phyloP scores from a whole-genome alignment of 2,797 vertebrate species.

The Fringilla coelebs region DNA sequence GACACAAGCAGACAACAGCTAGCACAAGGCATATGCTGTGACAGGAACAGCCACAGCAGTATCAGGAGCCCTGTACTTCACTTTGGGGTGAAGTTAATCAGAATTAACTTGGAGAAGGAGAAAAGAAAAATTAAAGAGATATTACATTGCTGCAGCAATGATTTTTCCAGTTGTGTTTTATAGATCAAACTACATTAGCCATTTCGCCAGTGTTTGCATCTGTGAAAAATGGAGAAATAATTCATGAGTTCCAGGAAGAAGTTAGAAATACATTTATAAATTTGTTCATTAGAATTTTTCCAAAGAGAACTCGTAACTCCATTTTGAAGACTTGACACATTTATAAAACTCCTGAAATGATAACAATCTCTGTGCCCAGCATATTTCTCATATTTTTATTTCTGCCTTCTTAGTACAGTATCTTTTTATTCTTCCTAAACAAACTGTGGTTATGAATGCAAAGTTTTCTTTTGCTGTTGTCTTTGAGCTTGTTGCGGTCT shows the following conservation, averaged over 20 bases:
- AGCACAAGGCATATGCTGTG: background rate
- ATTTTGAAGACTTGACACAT: background rate
- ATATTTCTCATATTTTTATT: background rate
- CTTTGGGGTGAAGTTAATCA: background rate
- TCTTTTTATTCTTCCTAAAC: background rate
- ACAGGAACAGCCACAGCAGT: background rate
- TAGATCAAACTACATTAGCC: background rate
- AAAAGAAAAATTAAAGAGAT: background rate
- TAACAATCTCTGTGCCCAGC: background rate
- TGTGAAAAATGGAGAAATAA: background rate
- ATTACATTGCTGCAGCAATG: background rate
- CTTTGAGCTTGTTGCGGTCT: background rate
- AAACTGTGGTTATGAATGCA: background rate
- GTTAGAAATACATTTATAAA: background rate
- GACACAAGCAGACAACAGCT: background rate
- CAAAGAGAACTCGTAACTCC: background rate
- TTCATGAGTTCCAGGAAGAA: background rate
- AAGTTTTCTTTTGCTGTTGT: background rate
- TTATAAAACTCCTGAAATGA: background rate
- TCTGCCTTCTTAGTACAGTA: background rate
- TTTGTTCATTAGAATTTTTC: background rate
- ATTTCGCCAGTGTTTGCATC: background rate
- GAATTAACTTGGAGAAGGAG: background rate
- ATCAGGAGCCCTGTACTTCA: background rate
- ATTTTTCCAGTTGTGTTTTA: background rate